Conservation (phyloP, 1,140 invertebrate species). For the Chelonus insularis region DNA sequence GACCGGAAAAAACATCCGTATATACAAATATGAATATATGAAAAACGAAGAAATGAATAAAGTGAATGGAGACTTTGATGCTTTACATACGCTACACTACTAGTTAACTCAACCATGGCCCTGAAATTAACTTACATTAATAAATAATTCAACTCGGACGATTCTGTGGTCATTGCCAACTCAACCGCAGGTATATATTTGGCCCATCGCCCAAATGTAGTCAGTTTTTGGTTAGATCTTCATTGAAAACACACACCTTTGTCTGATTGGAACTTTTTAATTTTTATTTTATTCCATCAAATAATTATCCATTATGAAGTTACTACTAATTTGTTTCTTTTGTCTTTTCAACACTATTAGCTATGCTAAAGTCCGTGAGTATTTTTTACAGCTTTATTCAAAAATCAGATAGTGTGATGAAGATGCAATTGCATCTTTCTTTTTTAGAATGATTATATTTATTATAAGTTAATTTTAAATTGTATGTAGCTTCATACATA, state of each 20-base stretch:
- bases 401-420: no score
- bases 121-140: neutral
- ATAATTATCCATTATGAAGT: neutral
- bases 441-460: neutral
- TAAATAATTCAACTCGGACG: slow-evolving; percentile 1
- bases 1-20: no score
- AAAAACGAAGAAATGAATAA: slow-evolving; percentile 2
- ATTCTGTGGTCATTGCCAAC: neutral
- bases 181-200: slow-evolving; percentile 2
- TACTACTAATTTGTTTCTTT: slow-evolving; percentile 16
- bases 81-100: neutral
- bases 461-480: neutral
- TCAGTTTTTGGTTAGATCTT: neutral
- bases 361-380: slow-evolving; percentile 45
- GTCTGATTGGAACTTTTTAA: neutral
- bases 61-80: slow-evolving; percentile 4
- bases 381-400: neutral
- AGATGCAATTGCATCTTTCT: neutral
- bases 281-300: neutral
- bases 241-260: neutral
- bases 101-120: neutral
- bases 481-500: slow-evolving; percentile 67
- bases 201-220: neutral
- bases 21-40: no score
- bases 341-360: slow-evolving; percentile 6